Evolutionary conservation across 2,888 invertebrate genomes (phyloP).

Genomic region (Rapana venosa): DNA sequence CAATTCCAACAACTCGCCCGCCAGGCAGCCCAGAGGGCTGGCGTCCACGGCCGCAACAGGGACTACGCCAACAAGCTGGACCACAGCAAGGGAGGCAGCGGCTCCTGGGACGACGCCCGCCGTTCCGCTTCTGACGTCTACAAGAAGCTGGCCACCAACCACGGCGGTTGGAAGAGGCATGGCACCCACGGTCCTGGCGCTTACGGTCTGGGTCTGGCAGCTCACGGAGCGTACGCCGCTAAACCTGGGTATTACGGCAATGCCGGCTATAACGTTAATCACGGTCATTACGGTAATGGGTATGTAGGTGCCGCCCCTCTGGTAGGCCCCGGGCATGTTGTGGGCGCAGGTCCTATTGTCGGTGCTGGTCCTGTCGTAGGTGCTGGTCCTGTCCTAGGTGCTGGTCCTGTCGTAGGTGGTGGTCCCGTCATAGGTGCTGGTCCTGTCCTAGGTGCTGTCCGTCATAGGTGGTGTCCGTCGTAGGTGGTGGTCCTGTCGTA

Average conservation of each 20-base stretch:
- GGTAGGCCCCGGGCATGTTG: neutral
- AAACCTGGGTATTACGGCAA: neutral
- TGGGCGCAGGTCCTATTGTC: neutral
- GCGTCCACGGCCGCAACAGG: constrained; percentile 43
- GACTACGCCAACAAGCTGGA: constrained; percentile 44
- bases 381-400: neutral
- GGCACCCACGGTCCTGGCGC: neutral
- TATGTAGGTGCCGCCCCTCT: neutral
- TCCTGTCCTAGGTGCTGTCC: neutral
- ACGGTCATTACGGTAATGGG: neutral
- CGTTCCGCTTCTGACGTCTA: constrained; percentile 40
- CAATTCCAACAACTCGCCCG: constrained; percentile 41
- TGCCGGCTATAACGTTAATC: neutral
- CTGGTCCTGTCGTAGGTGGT: neutral
- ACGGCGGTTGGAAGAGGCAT: constrained; percentile 37
- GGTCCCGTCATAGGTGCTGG: neutral
- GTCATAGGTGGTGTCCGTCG: no score
- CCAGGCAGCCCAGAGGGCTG: constrained; percentile 32
- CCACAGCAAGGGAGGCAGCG: constrained; percentile 37
- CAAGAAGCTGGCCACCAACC: constrained; percentile 39
- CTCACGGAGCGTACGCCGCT: neutral
- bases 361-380: neutral
- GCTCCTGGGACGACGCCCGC: constrained; percentile 42
- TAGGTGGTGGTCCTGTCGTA: neutral
- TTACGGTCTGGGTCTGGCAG: neutral